Evolutionary conservation across 2,797 vertebrate species (phyloP).

Genomic region (Xiphophorus birchmanni): DNA sequence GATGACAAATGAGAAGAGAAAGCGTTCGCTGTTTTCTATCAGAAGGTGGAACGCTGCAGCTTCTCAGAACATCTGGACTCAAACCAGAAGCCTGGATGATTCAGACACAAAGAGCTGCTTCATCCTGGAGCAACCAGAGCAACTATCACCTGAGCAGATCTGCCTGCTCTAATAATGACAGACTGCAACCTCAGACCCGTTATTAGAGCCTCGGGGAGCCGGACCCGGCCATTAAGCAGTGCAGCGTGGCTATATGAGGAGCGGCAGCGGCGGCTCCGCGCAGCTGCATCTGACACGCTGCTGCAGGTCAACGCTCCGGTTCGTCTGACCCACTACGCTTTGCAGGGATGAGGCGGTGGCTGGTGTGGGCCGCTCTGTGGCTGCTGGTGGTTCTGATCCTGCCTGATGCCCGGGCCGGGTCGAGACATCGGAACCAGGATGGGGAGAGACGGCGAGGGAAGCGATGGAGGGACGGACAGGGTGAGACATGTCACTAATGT

Average conservation of each 20-base stretch:
- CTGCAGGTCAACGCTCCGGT: slow-evolving; percentile 52
- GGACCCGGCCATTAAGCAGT: slow-evolving; percentile 67
- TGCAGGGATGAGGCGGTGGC: slow-evolving; percentile 79
- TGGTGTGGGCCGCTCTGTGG: slow-evolving; percentile 67
- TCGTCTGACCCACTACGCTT: slow-evolving; percentile 4
- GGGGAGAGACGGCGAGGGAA: slow-evolving; percentile 52
- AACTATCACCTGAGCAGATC: slow-evolving; percentile 66
- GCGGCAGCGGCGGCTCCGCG: slow-evolving; percentile 30
- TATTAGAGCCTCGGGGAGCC: slow-evolving; percentile 63
- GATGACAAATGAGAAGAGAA: not conserved
- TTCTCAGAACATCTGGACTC: not conserved
- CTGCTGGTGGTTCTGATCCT: slow-evolving; percentile 77
- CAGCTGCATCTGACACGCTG: slow-evolving; percentile 37
- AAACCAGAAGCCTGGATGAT: not conserved
- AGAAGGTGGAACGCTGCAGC: not conserved
- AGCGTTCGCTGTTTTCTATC: not conserved
- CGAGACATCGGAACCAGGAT: slow-evolving; percentile 25
- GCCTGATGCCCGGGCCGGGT: slow-evolving; percentile 60
- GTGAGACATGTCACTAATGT: slow-evolving; percentile 36
- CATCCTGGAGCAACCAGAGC: slow-evolving; percentile 37
- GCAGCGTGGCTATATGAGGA: slow-evolving; percentile 70
- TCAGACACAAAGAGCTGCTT: slow-evolving; percentile 4
- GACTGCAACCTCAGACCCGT: slow-evolving; percentile 63
- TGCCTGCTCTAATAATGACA: slow-evolving; percentile 71
- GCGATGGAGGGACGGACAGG: slow-evolving; percentile 55